These are phyloP conservation scores for Strigamia crassipes DNA, from an alignment of 2,888 invertebrate genomes.

Conservation along the genomic window DNA sequence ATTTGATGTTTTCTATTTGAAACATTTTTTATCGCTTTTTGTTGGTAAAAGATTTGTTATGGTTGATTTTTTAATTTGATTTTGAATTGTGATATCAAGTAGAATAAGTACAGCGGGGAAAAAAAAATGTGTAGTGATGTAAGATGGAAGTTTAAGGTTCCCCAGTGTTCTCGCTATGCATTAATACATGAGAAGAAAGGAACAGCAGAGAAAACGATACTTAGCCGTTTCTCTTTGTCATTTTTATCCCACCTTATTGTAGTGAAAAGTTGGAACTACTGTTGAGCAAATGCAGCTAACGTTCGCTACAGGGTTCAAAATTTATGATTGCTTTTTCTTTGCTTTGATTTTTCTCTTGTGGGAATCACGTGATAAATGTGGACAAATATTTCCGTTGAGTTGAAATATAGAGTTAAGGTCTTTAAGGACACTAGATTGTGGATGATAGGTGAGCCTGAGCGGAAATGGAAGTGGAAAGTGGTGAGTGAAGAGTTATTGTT, in stretches of 20 bases:
- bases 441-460: neutral
- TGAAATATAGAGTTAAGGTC: neutral
- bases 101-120: neutral
- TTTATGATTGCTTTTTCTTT: slow-evolving; percentile 22
- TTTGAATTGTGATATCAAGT: neutral
- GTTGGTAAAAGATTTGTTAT: neutral
- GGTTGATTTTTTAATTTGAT: slow-evolving; percentile 5
- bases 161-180: neutral
- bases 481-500: neutral
- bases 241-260: neutral
- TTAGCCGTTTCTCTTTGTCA: neutral
- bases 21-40: neutral
- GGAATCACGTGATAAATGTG: slow-evolving; percentile 13
- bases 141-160: neutral
- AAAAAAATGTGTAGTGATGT: neutral
- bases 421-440: neutral
- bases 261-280: slow-evolving; percentile 2
- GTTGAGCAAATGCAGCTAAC: slow-evolving; percentile 6
- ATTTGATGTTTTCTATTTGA: neutral
- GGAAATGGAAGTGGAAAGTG: neutral
- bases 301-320: neutral
- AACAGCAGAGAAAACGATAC: neutral
- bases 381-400: slow-evolving; percentile 6
- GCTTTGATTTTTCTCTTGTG: slow-evolving; percentile 8
- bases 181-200: neutral